These are phyloP conservation scores for Galemys pyrenaicus DNA, from an alignment of 2,113 vertebrate species.

Conservation along the genomic window DNA sequence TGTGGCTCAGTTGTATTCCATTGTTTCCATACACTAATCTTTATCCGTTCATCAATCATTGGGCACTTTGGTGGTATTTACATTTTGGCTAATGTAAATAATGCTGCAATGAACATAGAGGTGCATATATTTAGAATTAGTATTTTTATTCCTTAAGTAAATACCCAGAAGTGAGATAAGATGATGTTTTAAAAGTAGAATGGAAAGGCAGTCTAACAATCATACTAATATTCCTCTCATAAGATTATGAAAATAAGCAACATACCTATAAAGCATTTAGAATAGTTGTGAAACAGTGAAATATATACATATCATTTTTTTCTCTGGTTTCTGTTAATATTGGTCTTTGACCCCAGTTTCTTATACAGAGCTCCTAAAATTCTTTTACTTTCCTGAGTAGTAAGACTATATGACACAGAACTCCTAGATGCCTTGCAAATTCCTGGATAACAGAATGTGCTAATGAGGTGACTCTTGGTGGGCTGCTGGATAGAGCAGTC, in stretches of 20 bases:
- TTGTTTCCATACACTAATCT: no score
- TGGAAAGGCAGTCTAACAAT: background rate
- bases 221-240: background rate
- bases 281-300: background rate
- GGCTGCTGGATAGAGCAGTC: background rate
- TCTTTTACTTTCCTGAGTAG: background rate
- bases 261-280: background rate
- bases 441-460: background rate
- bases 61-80: no score
- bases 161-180: background rate
- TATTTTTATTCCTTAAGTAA: no score
- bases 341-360: background rate
- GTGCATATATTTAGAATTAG: no score
- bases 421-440: background rate
- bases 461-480: background rate
- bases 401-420: background rate
- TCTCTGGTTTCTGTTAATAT: background rate
- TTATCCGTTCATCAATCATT: no score
- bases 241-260: constrained; percentile 13
- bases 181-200: background rate
- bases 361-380: background rate
- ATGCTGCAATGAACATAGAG: no score
- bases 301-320: background rate
- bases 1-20: no score
- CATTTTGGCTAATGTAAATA: no score